Percentiles rank a stretch among this genome's conserved stretches.
Evolutionary conservation across 2,888 invertebrate genomes (phyloP).

Genomic region (Agapostemon virescens): DNA sequence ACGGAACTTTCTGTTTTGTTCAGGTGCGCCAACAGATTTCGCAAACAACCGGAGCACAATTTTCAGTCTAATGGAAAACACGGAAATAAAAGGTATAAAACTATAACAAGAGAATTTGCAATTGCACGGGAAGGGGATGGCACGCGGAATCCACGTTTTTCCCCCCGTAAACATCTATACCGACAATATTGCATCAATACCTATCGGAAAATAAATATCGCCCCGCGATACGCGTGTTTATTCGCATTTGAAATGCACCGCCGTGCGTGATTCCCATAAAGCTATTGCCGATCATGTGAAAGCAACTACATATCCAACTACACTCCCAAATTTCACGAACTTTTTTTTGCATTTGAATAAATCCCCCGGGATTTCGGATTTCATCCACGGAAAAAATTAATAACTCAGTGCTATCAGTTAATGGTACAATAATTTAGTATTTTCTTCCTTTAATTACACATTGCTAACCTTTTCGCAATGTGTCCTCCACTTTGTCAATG

Average conservation of each 20-base stretch:
- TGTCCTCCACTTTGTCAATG: background rate
- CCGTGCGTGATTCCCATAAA: constrained; percentile 16
- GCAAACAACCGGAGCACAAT: constrained; percentile 2
- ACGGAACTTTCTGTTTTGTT: constrained; percentile 18
- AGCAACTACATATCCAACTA: background rate
- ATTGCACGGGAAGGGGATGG: background rate
- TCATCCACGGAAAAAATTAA: background rate
- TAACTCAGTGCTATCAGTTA: background rate
- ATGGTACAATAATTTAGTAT: background rate
- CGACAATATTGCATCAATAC: constrained; percentile 26
- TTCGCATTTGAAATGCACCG: constrained; percentile 31
- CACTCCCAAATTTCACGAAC: constrained; percentile 27
- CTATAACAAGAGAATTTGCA: constrained; percentile 25
- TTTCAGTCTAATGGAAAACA: constrained; percentile 26
- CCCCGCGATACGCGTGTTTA: constrained; percentile 22
- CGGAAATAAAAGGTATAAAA: constrained; percentile 35
- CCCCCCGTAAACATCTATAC: constrained; percentile 10
- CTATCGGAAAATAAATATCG: constrained; percentile 44
- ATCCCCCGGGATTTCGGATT: background rate
- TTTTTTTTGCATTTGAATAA: constrained; percentile 14
- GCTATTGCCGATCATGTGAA: constrained; percentile 18
- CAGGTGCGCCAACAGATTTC: background rate
- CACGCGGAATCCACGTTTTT: background rate
- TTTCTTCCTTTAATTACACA: background rate
- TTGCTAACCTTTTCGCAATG: background rate